Base-by-base conservation (phyloP, 2,113 vertebrate species). In the Hipposideros armiger region DNA sequence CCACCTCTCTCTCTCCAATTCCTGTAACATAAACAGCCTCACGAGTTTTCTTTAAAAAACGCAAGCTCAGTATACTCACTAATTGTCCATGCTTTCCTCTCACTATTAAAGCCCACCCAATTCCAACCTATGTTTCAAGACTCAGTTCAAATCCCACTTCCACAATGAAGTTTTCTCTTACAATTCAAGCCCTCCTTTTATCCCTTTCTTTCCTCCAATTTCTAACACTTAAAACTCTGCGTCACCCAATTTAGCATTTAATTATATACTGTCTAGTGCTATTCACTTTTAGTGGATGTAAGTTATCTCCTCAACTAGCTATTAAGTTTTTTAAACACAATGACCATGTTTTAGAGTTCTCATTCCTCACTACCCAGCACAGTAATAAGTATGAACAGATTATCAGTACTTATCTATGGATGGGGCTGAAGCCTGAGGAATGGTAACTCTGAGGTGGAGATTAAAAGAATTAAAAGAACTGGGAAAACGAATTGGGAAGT, bases 241-340 rank as follows among this genome's bases (percentile, higher is more conserved):
- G 30, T 45, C 74, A 74, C 28, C 73, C 26, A 36, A 81, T 91
- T 97, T 89, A 89, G 86, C 69, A 93, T 83, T 94, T 96, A 95
- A 97, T 95, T 97, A 95, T 67, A 91, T 42, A 64, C 77, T 95
- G 64, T 72, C 77, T 91, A 58, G 70, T 77, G 80, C 2, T 81
- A 47, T 45, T 93, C 76, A 66, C 67, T 96, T 97, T 94, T 83
- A 1, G 1, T 86, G 62, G 73, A 85, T 42, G 7, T 69, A 82
- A 97, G 89, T n/a, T 94, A 42, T 85, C 94, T 93, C 40, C 64
- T 91, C 76, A 95, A 90, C 58, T 92, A 94, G 45, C 94, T 80
- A 87, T 40, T 94, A 87, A 92, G 85, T 36, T 95, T 45, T 85
- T 67, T 66, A 78, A 90, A 96, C 88, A 77, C 73, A 90, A 95